phyloP scores from a whole-genome alignment of 2,113 vertebrate species.

The Balaeniceps rex region DNA sequence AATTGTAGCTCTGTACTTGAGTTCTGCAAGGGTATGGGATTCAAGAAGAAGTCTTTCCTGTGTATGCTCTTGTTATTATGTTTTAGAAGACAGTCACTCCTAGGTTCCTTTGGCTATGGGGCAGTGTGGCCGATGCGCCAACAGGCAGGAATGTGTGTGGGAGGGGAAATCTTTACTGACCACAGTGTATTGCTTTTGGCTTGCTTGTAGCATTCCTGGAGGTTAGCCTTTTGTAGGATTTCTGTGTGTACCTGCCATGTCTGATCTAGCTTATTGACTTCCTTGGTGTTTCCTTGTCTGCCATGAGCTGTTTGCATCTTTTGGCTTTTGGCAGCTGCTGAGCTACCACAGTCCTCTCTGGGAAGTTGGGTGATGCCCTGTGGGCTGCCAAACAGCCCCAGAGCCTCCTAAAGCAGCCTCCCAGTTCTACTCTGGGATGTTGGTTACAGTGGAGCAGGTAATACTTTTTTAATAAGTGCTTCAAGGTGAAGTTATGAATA shows the following conservation, averaged over 20 bases:
- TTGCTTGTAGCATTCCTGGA: background rate
- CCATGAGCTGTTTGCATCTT: background rate
- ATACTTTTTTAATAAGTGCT: background rate
- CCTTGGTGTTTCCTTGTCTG: background rate
- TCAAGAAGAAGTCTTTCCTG: background rate
- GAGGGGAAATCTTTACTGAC: background rate
- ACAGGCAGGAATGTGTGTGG: too few species aligned
- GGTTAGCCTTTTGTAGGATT: background rate
- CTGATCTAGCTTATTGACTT: background rate
- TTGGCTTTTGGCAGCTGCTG: background rate
- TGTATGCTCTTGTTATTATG: background rate
- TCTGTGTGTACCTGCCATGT: background rate
- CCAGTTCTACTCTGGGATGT: background rate
- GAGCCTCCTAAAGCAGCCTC: background rate
- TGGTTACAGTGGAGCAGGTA: background rate
- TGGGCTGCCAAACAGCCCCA: too few species aligned
- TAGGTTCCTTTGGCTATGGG: background rate
- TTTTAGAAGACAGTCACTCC: background rate
- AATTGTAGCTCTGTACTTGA: background rate
- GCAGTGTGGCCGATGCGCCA: too few species aligned
- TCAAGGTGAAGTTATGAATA: background rate
- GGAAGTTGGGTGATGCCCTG: background rate
- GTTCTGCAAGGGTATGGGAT: background rate
- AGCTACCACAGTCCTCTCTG: background rate
- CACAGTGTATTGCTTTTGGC: background rate